These are phyloP conservation scores for Charadrius vociferus DNA, from an alignment of 2,113 vertebrate genomes.

Conservation along the genomic window DNA sequence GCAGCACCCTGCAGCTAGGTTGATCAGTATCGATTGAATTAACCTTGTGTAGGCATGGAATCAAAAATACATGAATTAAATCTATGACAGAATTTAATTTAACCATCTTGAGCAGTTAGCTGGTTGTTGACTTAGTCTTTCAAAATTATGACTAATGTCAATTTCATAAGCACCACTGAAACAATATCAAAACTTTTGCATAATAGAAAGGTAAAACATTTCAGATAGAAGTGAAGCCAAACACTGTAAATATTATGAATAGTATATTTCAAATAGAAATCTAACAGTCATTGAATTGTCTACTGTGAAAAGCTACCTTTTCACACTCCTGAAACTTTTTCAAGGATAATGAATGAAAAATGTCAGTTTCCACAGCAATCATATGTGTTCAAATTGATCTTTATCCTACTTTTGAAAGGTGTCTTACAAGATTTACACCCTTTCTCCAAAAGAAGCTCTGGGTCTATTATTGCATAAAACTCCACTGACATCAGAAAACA, in stretches of 20 bases:
- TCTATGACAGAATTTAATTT: neutral
- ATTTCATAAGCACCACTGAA: neutral
- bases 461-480: neutral
- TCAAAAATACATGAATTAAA: neutral
- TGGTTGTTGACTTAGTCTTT: neutral
- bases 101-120: neutral
- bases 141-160: neutral
- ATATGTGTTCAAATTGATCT: neutral
- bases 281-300: neutral
- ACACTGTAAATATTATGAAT: neutral
- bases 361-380: neutral
- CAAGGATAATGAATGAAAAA: neutral
- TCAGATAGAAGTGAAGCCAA: neutral
- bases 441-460: neutral
- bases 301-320: neutral
- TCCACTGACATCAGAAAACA: neutral
- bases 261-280: neutral
- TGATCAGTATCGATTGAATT: neutral
- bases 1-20: neutral
- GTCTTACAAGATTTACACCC: neutral
- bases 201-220: neutral
- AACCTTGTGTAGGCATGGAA: neutral
- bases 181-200: neutral
- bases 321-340: neutral
- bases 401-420: neutral